Evolutionary conservation across 2,113 vertebrate genomes (phyloP), one percentile per base, ranked within the genome.

Genomic region (Silurus meridionalis): DNA sequence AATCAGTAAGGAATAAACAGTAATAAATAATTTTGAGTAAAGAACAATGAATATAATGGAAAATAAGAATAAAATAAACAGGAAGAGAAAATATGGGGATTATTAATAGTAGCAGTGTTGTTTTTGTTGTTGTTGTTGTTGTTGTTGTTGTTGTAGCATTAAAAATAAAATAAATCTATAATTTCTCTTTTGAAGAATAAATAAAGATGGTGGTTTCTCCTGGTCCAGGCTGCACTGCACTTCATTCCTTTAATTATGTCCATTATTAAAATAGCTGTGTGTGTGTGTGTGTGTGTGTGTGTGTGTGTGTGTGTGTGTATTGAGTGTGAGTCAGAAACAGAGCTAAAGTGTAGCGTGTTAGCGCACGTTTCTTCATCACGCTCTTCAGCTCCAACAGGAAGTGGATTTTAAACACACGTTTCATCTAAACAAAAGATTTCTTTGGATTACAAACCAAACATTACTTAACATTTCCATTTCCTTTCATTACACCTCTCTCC

Each of bases 391-490:
- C 6, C 7, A n/a, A 78, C 23, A 55, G 14, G 21, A 53, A n/a
- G 10, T 6, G 50, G 23, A 55, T 53, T 78, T 78, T 52, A 17
- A 84, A 58, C 69, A 25, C 46, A 8, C 15, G 21, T 19, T 85
- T 79, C 63, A 75, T 58, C 46, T 58, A 14, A n/a, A 21, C 7
- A 8, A 79, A 85, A 57, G 48, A 8, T 66, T 79, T 85, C 37
- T 21, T n/a, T 13, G 11, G 61, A 52, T 77, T 37, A 66, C 60
- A 66, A 77, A 78, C 8, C 25, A 60, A 52, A 69, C 79, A 52
- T 74, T 77, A 57, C 80, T 69, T 50, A 9, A 83, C 48, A 50
- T 71, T 81, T 83, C 28, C 67, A 61, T 60, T 46, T 14, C 25
- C 55, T 83, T 72, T 60, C 19, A 60, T 74, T 15, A 74, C 1